These are phyloP conservation scores for Montifringilla adamsi DNA, from an alignment of 2,113 vertebrate species.

Conservation along the genomic window DNA sequence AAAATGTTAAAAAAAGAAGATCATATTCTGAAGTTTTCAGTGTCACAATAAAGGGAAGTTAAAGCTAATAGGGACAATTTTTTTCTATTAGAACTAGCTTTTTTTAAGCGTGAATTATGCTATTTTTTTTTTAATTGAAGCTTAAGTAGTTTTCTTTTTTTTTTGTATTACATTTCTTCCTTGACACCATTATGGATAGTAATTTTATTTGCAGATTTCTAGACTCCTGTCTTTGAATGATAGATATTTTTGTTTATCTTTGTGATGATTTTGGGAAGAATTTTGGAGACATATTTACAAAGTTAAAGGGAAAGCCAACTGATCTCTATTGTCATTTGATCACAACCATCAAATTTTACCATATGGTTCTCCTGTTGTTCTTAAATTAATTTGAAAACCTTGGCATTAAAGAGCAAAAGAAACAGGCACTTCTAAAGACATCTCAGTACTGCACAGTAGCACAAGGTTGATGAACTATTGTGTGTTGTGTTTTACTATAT, in stretches of 20 bases:
- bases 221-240: not conserved
- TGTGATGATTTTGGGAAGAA: conserved; percentile 18
- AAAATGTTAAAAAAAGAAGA: not conserved
- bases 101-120: not conserved
- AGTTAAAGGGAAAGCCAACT: conserved; percentile 29
- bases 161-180: not conserved
- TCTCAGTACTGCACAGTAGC: conserved; percentile 36
- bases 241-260: conserved; percentile 11
- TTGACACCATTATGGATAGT: not conserved
- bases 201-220: not conserved
- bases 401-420: conserved; percentile 59
- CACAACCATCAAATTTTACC: conserved; percentile 33
- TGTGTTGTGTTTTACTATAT: conserved; percentile 11
- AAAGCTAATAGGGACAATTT: not conserved
- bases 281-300: conserved; percentile 47
- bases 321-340: conserved; percentile 33
- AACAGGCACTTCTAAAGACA: conserved; percentile 25
- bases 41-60: not conserved
- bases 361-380: conserved; percentile 61
- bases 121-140: not conserved
- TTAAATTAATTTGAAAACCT: conserved; percentile 49
- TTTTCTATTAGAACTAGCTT: not conserved
- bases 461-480: not conserved
- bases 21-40: not conserved
- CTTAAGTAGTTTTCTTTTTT: not conserved